Base-by-base conservation (phyloP, 2,797 vertebrate genomes). In the Alectoris magna region DNA sequence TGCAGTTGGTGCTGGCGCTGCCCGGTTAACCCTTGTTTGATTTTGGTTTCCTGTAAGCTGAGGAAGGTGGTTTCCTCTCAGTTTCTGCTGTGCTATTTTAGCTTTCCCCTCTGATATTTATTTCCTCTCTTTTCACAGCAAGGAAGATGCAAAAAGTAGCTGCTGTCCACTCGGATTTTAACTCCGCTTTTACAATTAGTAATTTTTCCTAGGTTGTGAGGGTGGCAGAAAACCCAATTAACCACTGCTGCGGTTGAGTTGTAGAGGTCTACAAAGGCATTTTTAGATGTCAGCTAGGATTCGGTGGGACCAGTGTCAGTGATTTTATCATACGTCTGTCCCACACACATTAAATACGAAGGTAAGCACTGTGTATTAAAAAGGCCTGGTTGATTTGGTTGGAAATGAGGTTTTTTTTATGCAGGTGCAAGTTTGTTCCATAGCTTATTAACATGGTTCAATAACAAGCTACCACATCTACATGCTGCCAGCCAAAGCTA, bases 11-110 rank as follows among this genome's bases (percentile, higher is more conserved):
- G 34, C 74, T 90, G 83, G 41, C 86, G 87, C 80, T 96, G 83
- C 68, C 83, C 77, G 69, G 74, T 93, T 92, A 95, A 95, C 93
- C 74, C 93, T 73, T 93, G 58, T 51, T 88, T 88, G 71, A 72
- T 84, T 94, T 86, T 76, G 64, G 56, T 88, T 95, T 91, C 56
- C 80, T 87, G 64, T 34, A 26, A 58, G 29, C 29, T 59, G 70
- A 36, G n/a, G 69, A 91, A 72, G 38, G 74, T 69, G 34, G 75
- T 63, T 94, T 93, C 63, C 46, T 91, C 63, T 81, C n/a, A 72
- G 66, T 78, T 56, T 75, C 48, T 90, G 26, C 41, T 88, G 48
- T 43, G 18, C 21, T 79, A 9, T 75, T 94, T 92, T 34, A 60
- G 67, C 67, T 95, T 78, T 72, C 26, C 43, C 7, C 17, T 75